Evolutionary conservation across 2,888 invertebrate species (phyloP), one percentile per base, ranked within the genome.

Genomic region (Archips xylosteana): DNA sequence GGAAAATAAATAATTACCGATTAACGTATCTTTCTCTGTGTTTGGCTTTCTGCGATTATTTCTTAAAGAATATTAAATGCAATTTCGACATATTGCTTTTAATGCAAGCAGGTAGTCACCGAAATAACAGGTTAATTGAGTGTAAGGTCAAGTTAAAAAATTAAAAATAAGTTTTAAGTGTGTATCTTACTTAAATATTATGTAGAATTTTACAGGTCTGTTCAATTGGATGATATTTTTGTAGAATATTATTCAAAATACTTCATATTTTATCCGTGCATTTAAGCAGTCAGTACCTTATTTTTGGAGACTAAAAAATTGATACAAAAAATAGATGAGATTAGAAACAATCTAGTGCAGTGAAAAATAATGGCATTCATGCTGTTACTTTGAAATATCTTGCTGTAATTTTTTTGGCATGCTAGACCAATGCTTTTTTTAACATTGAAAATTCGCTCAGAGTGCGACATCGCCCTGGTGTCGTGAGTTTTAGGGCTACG

Each of bases 61-160:
- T 68, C 75, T 80, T 79, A 80, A 23, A 54, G 2, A 2, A 15
- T 54, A 49, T 49, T 81, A 80, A 83, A 81, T 79, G 78, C 80
- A 76, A 81, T 88, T 87, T 83, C 85, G 78, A 81, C 79, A 87
- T 79, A 68, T 64, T 65, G 73, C 74, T 76, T 78, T 79, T 78
- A 78, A 82, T 63, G 76, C 80, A 76, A 78, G 77, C 81, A 81
- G 77, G 78, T 23, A 79, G 78, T 78, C 75, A 57, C n/a, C 34
- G 77, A 80, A 81, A 81, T 85, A 83, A 82, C 86, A 82, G 84
- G 83, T 85, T 85, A 85, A 86, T 87, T 82, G 80, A 78, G 74
- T 83, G 81, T 80, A 49, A 68, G 76, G 75, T 75, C 76, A 73
- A 32, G 39, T 47, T 47, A 42, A 59, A 39, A 36, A 12, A 34